Evolutionary conservation across 2,888 invertebrate genomes (phyloP), one percentile per base, ranked within the genome.

Genomic region (Nymphalis polychloros): DNA sequence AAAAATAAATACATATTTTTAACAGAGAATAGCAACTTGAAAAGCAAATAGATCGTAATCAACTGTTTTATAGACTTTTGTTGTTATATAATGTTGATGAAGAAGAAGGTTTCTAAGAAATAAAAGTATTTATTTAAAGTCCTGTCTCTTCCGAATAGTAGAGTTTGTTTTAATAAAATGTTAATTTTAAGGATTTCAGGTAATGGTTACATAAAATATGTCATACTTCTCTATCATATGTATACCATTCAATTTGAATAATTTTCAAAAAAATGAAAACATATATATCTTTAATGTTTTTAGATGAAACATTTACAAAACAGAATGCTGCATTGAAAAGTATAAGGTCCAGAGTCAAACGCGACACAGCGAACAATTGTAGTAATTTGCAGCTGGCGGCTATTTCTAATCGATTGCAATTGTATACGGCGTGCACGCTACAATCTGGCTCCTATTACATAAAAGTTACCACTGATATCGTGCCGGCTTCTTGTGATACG

Each of bases 391-490:
- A 57, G 57, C 57, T 57, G 75, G 77, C 73, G 77, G 73, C 77
- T 77, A 85, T 81, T 85, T 81, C 84, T 87, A 89, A 90, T 89
- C 86, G 86, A 86, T 87, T 83, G 80, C 84, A 77, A 87, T 87
- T 86, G 85, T 85, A 80, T 23, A 17, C 52, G 52, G 78, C 77
- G 76, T 76, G 80, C 81, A 80, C 77, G 77, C 77, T 82, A 78
- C 84, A 84, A 85, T 85, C 81, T 83, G 75, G 64, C 73, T 71
- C 70, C 71, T 72, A 79, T 79, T 79, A 82, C 80, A 87, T 87
- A 87, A 88, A 88, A 88, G 86, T 87, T 81, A 83, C 81, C 64
- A 78, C 81, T 80, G 84, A 87, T 87, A 85, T 82, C 78, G 76
- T 73, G 78, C 82, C 85, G 84, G 82, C 81, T 75, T 81, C 77